Percentiles rank a stretch among this genome's conserved stretches.
phyloP scores from a whole-genome alignment of 2,797 vertebrate genomes.

The Phoebastria nigripes region DNA sequence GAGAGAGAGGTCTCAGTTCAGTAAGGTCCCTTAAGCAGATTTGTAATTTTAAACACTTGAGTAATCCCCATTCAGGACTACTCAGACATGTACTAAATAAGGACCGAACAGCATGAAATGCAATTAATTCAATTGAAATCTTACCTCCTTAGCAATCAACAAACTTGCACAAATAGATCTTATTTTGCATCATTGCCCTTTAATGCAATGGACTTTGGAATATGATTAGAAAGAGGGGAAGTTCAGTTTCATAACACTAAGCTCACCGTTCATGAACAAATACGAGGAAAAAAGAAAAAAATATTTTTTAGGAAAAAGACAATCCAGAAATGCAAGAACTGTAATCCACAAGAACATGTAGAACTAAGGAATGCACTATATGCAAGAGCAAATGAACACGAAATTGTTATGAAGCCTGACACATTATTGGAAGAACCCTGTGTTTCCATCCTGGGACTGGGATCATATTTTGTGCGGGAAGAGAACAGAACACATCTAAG shows the following conservation, averaged over 20 bases:
- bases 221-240: neutral
- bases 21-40: neutral
- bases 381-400: neutral
- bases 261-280: neutral
- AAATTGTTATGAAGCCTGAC: neutral
- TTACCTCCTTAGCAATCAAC: neutral
- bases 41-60: neutral
- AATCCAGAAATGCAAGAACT: neutral
- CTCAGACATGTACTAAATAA: neutral
- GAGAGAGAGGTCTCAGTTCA: neutral
- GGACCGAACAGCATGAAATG: neutral
- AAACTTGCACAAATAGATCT: neutral
- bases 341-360: neutral
- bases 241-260: neutral
- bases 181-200: neutral
- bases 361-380: neutral
- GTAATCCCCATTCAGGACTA: neutral
- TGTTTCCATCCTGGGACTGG: neutral
- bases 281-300: neutral
- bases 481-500: neutral
- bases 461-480: neutral
- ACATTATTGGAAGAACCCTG: neutral
- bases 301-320: neutral
- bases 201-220: neutral
- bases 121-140: neutral